Evolutionary conservation across 2,113 vertebrate species (phyloP), one percentile per base, ranked within the genome.

Genomic region (Hippocampus guttulatus): DNA sequence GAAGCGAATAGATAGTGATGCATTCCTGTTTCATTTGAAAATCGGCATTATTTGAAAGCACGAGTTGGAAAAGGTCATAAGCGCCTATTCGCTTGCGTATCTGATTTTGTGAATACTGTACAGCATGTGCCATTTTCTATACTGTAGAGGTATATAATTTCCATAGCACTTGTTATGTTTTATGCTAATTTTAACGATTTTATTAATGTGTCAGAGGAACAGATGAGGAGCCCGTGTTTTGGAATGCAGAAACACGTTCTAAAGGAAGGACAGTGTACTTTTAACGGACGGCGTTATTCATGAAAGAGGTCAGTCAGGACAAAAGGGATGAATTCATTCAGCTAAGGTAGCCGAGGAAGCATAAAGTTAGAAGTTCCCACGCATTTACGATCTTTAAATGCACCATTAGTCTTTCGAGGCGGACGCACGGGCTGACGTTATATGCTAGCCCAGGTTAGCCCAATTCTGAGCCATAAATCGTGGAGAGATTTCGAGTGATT

Each of bases 401-500:
- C 64, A 14, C 8, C 64, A 15, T 2, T 27, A 10, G 5, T 43
- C 12, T 61, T 51, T 12, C 1, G 21, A 55, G 3, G 2, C 6
- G 40, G 27, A 55, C 33, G 33, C 5, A 38, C 33, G 6, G 5
- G 33, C 33, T 38, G 33, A 38, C 38, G 54, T 33, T n/a, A 2
- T 2, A 38, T 52, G 33, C 43, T 57, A 16, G 27, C 4, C 38
- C 4, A 38, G 1, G 8, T 64, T 71, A 41, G 30, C 21, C 27
- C 10, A 54, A 25, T 3, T n/a, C 54, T 63, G 15, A 55, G 5
- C 67, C 47, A 47, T 52, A 65, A 21, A 60, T 71, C 7, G 64
- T 69, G 20, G 33, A 33, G 54, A 47, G 66, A 43, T 63, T 80
- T 47, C 11, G 9, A 25, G 3, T 23, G 75, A 75, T 74, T 68